A percentile compares a stretch with the other conserved stretches of the same genome.
phyloP scores from a whole-genome alignment of 2,113 vertebrate genomes.

The Rana temporaria region DNA sequence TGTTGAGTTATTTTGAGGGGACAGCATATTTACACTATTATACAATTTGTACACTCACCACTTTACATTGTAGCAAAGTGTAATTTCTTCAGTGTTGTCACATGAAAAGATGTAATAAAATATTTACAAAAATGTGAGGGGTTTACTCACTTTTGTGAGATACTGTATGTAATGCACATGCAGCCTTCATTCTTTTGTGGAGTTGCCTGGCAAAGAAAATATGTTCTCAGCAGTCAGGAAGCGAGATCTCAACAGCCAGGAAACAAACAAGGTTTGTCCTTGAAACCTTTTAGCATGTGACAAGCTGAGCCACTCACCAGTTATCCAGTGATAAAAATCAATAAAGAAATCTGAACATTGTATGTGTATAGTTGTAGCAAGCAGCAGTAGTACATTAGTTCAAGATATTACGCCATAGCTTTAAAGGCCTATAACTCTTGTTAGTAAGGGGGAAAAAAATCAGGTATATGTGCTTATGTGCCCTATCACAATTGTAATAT shows the following conservation, averaged over 20 bases:
- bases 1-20: too few species aligned
- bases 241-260: slow-evolving; percentile 18
- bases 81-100: too few species aligned
- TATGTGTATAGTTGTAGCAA: not conserved
- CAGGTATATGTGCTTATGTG: too few species aligned
- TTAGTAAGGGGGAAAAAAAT: not conserved
- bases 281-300: slow-evolving; percentile 49
- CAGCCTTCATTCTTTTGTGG: not conserved
- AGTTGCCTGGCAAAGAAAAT: slow-evolving; percentile 12
- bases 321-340: slow-evolving; percentile 32
- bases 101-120: too few species aligned
- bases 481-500: too few species aligned
- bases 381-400: not conserved
- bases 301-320: slow-evolving; percentile 9
- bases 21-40: too few species aligned
- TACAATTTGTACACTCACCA: too few species aligned
- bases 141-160: too few species aligned
- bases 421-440: not conserved
- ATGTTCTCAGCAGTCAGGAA: slow-evolving; percentile 36
- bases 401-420: not conserved
- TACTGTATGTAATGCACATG: not conserved
- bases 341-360: slow-evolving; percentile 17
- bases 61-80: too few species aligned
- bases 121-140: too few species aligned
- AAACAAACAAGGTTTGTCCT: slow-evolving; percentile 47